phyloP scores from a whole-genome alignment of 2,888 invertebrate species.

The Thumatha senex region DNA sequence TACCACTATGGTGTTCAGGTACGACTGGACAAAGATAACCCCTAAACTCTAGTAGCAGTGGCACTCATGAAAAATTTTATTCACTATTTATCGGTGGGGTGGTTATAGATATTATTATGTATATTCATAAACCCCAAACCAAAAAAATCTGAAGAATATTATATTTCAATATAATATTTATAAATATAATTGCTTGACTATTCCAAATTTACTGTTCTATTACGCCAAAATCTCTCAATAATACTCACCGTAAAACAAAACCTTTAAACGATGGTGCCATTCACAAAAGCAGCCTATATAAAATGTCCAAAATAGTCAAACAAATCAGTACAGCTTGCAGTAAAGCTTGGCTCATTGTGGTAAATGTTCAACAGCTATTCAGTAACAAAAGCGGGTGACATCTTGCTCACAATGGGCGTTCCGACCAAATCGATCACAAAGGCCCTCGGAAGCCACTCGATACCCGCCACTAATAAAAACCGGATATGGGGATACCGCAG shows the following conservation, averaged over 20 bases:
- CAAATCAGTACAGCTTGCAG: conserved; percentile 32
- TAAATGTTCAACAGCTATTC: conserved; percentile 39
- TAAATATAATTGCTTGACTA: too few species aligned
- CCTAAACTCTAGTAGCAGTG: too few species aligned
- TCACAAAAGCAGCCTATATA: conserved; percentile 11
- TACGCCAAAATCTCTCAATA: neutral
- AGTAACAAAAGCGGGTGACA: conserved; percentile 56
- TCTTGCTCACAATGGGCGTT: conserved; percentile 57
- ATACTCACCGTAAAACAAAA: neutral
- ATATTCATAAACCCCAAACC: too few species aligned
- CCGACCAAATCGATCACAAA: conserved; percentile 63
- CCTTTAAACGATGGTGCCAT: neutral
- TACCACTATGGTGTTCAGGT: too few species aligned
- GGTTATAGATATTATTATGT: too few species aligned
- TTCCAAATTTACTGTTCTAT: neutral
- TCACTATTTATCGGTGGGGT: too few species aligned
- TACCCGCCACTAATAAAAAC: conserved; percentile 73
- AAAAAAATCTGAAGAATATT: too few species aligned
- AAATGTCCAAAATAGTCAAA: conserved; percentile 27
- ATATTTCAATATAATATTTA: too few species aligned
- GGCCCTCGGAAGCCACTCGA: conserved; percentile 73
- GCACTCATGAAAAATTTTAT: too few species aligned
- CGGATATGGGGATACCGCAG: conserved; percentile 70
- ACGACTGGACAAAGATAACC: too few species aligned
- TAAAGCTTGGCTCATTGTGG: conserved; percentile 33